These are phyloP conservation scores for Lypha dubia DNA, from an alignment of 2,888 invertebrate species.

Conservation along the genomic window DNA sequence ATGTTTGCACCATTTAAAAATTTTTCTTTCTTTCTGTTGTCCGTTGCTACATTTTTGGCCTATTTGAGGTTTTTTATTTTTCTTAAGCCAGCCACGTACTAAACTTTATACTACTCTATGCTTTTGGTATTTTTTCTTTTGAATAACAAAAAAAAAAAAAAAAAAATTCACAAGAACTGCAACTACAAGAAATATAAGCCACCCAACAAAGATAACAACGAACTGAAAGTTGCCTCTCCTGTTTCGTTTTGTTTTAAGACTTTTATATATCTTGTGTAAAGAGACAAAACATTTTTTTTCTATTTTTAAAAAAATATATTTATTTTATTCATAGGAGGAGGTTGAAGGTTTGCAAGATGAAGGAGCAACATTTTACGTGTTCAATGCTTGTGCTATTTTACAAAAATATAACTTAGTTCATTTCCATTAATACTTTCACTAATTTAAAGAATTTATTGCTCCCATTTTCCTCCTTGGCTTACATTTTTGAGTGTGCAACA, in stretches of 20 bases:
- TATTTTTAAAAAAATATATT: slow-evolving; percentile 17
- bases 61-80: neutral
- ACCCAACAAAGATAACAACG: slow-evolving; percentile 4
- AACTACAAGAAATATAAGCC: neutral
- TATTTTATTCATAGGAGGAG: neutral
- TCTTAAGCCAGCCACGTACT: slow-evolving; percentile 8
- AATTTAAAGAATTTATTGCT: neutral
- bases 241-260: neutral
- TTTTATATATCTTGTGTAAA: too few relatives aligned
- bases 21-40: neutral
- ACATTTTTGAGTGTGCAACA: neutral
- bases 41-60: neutral
- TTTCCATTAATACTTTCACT: neutral
- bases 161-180: neutral
- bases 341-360: neutral
- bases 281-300: neutral
- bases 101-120: slow-evolving; percentile 2
- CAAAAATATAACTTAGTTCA: neutral
- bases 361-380: neutral
- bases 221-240: neutral
- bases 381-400: neutral
- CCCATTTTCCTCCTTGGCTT: neutral
- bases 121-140: neutral
- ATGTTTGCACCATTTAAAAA: neutral
- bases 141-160: neutral